Conservation (phyloP, 2,113 vertebrate species). For the Carassius auratus region DNA sequence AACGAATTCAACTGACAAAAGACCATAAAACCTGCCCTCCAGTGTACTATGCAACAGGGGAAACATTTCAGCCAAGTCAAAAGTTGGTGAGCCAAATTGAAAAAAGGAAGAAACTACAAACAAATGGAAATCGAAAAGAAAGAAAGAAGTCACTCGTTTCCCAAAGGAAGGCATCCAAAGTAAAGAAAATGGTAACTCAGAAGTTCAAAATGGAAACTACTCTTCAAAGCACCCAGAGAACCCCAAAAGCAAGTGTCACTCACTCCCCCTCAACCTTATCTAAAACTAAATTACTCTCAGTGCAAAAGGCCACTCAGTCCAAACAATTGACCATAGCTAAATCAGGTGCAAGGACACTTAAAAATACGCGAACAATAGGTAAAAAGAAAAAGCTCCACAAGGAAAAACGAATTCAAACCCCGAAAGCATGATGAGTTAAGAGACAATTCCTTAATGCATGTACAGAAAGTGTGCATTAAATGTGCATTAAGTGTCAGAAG, state of each 20-base stretch:
- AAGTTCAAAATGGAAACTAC: background rate
- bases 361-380: background rate
- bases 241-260: background rate
- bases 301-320: constrained; percentile 37
- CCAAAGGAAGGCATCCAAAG: background rate
- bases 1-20: constrained; percentile 37
- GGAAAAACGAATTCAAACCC: background rate
- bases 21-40: constrained; percentile 34
- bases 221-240: background rate
- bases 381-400: constrained; percentile 13
- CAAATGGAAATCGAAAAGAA: background rate
- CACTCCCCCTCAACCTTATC: background rate
- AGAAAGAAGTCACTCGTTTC: background rate
- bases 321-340: background rate
- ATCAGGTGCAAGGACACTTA: constrained; percentile 5
- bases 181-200: background rate
- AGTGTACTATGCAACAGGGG: constrained; percentile 53
- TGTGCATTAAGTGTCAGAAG: too few species aligned
- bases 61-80: constrained; percentile 37
- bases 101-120: constrained; percentile 40
- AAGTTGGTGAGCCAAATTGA: constrained; percentile 55
- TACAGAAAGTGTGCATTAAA: too few species aligned
- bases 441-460: too few species aligned
- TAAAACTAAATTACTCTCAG: background rate
- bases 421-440: background rate